Base-by-base conservation (phyloP, 53 echinoderm and acorn worm species). In the Astropecten irregularis region DNA sequence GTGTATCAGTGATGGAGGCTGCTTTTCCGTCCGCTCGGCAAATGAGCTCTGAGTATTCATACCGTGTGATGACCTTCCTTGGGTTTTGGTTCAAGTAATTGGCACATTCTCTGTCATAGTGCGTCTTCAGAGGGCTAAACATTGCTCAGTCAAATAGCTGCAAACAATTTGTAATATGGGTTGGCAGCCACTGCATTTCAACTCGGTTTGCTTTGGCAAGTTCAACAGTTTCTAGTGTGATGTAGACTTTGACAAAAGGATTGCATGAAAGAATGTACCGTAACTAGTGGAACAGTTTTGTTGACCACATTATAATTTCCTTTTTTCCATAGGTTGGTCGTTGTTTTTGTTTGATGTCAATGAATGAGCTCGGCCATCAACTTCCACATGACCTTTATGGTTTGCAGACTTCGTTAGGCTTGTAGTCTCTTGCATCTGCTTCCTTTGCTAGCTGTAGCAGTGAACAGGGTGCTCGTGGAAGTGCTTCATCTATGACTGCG, bases 1-100 rank as follows among this genome's bases (percentile, higher is more conserved):
- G 82, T 38, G 71, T 59, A 70, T 86, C 79, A 21, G 87, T 55
- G n/a, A 87, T 68, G 11, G 81, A 82, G 34, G 81, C 57, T 29
- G 58, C 38, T 56, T 37, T 57, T 44, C 57, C 22, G 37, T 87
- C 83, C 2, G 88, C 88, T 83, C 22, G 83, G 21, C 49, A 59
- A 83, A 88, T 83, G 11, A 88, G 73, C 54, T 88, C 83, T 73
- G 74, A 88, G 49, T 83, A 83, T 1, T 88, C 83, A 33, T 88
- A 83, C 50, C 76, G 59, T 25, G 83, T 88, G n/a, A 88, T 62
- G 44, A 88, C 83, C 54, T 88, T 83, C 38, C 72, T 65, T 30
- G 83, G 74, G 50, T 83, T 59, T 22, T 32, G 30, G 4, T 44
- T 42, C 73, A 88, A 57, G 54, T 71, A 83, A 18, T 36, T 25